Evolutionary conservation across 92 coral and sea anemone genomes (phyloP).

Genomic region (Desmophyllum pertusum): DNA sequence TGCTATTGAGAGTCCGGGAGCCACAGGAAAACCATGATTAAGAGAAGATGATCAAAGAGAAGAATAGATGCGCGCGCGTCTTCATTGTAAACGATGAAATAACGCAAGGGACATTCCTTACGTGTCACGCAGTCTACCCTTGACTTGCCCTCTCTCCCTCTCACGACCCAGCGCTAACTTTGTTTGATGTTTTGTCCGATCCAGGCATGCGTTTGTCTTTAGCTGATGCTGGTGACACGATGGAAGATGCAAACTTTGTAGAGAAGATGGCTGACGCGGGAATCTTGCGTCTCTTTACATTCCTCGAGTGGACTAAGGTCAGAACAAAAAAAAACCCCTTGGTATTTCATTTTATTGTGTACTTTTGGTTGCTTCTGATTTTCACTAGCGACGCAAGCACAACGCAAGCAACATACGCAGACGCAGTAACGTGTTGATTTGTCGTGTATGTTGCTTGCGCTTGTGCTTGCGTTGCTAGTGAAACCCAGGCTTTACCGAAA

Average conservation of each 20-base stretch:
- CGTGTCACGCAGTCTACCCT: background rate
- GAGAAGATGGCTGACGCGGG: conserved; percentile 99
- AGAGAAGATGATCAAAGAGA: no score
- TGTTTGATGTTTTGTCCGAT: background rate
- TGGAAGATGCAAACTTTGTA: conserved; percentile 98
- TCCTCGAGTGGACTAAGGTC: conserved; percentile 96
- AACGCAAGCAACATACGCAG: no score
- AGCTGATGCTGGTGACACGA: conserved; percentile 98
- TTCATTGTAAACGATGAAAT: no score
- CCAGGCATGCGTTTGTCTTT: conserved; percentile 93
- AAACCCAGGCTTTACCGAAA: no score
- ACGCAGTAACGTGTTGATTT: no score
- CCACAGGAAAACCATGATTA: no score
- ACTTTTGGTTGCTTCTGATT: no score
- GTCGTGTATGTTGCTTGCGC: no score
- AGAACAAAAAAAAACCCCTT: background rate
- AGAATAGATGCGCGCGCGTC: no score
- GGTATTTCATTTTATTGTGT: background rate
- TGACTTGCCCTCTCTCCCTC: background rate
- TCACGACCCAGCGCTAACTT: background rate
- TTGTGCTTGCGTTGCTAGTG: no score
- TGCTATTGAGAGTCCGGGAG: no score
- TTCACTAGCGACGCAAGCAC: no score
- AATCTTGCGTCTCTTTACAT: conserved; percentile 86
- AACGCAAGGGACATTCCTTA: background rate